Evolutionary conservation across 2,113 vertebrate species (phyloP).

Genomic region (Rafetus swinhoei): DNA sequence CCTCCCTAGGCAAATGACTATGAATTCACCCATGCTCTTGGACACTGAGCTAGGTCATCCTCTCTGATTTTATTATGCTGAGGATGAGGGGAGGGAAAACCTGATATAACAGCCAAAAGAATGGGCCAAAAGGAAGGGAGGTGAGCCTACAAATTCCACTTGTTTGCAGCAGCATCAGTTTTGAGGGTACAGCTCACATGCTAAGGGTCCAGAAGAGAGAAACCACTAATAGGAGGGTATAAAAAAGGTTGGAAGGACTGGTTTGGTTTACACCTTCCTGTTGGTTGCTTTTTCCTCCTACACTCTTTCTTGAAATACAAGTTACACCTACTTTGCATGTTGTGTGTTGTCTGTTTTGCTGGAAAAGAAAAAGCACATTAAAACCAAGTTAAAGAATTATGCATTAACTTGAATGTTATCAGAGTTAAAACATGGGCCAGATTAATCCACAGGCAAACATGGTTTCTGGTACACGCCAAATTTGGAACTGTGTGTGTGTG

Average conservation of each 20-base stretch:
- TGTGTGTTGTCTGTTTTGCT: neutral
- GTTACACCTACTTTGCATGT: constrained; percentile 12
- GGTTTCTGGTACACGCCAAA: no score
- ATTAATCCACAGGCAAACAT: no score
- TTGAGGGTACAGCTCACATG: neutral
- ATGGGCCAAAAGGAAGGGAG: neutral
- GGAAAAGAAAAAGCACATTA: neutral
- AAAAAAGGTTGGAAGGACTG: neutral
- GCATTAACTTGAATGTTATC: neutral
- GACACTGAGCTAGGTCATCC: fast-evolving
- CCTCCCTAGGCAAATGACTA: no score
- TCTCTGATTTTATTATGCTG: fast-evolving
- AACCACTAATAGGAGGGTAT: neutral
- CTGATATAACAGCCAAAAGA: fast-evolving
- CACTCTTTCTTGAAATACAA: constrained; percentile 10
- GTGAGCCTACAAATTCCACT: fast-evolving
- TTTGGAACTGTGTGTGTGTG: no score
- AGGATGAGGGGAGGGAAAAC: neutral
- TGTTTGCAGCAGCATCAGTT: constrained; percentile 32
- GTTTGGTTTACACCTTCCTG: neutral
- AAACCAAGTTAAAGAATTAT: neutral
- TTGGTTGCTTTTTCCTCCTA: constrained; percentile 52
- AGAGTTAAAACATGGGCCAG: neutral
- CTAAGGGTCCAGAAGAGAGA: neutral
- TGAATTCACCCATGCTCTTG: fast-evolving